Conservation (phyloP, 2,113 vertebrate species). For the Macquaria australasica region DNA sequence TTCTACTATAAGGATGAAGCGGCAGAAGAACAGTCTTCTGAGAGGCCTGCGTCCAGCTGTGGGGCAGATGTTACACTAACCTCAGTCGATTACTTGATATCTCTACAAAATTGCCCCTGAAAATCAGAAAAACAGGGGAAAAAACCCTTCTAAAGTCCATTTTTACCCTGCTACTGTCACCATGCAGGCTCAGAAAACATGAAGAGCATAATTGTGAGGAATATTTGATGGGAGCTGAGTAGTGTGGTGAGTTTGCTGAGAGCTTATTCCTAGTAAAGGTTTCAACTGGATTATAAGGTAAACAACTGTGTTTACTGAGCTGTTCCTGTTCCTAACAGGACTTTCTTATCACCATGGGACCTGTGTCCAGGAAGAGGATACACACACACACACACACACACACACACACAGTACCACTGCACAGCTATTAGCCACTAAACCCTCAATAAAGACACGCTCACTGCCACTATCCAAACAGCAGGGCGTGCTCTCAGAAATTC, state of each 20-base stretch:
- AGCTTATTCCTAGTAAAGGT: constrained; percentile 31
- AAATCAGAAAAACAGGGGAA: not conserved
- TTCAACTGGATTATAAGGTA: constrained; percentile 60
- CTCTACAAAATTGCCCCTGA: not conserved
- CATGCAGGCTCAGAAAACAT: constrained; percentile 1
- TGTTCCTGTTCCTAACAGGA: constrained; percentile 72
- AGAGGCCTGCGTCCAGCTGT: not conserved
- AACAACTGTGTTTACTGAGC: constrained; percentile 72
- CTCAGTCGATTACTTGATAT: not conserved
- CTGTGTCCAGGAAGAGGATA: constrained; percentile 50
- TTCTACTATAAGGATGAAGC: not conserved
- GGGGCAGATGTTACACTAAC: not conserved
- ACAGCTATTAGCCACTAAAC: constrained; percentile 39
- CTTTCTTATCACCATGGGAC: constrained; percentile 64
- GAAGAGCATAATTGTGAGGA: constrained; percentile 8
- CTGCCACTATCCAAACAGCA: constrained; percentile 58
- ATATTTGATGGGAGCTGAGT: constrained; percentile 4
- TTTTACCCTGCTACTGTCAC: not conserved
- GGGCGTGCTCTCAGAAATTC: constrained; percentile 35
- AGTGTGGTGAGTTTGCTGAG: constrained; percentile 32
- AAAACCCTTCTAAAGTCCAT: too few species aligned
- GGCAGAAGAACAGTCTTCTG: not conserved
- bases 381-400: constrained; percentile 14
- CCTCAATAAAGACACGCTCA: constrained; percentile 34
- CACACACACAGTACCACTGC: not conserved